Conservation (phyloP, 2,888 invertebrate species). For the Synanthedon tipuliformis region DNA sequence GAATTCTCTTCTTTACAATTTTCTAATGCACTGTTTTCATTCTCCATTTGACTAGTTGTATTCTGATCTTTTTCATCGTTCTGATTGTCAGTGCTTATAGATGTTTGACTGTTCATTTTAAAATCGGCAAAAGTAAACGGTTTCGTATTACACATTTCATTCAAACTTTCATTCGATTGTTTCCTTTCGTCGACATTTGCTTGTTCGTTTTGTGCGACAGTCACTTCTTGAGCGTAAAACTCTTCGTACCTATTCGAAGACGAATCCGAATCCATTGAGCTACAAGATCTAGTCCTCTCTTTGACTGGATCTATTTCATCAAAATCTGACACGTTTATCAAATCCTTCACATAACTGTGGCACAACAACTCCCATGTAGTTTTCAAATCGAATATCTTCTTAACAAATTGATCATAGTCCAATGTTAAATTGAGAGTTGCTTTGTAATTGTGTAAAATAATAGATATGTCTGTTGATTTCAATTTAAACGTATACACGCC, state of each 20-base stretch:
- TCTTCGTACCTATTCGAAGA: conserved; percentile 51
- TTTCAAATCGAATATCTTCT: conserved; percentile 72
- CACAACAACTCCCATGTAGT: conserved; percentile 73
- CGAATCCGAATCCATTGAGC: conserved; percentile 48
- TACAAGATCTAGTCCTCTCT: conserved; percentile 45
- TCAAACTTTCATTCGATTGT: conserved; percentile 7
- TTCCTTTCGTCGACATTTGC: conserved; percentile 10
- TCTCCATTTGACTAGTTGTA: conserved; percentile 7
- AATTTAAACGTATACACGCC: conserved; percentile 75
- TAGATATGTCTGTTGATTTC: conserved; percentile 71
- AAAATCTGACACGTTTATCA: conserved; percentile 49
- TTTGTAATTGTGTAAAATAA: conserved; percentile 72
- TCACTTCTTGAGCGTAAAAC: conserved; percentile 33
- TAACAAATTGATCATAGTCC: conserved; percentile 70
- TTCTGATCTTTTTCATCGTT: conserved; percentile 18
- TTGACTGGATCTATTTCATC: conserved; percentile 41
- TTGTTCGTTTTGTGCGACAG: conserved; percentile 14
- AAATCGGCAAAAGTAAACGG: conserved; percentile 72
- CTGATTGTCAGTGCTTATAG: conserved; percentile 12
- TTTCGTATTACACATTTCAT: conserved; percentile 32
- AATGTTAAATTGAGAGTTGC: conserved; percentile 63
- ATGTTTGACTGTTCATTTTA: conserved; percentile 42
- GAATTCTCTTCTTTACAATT: conserved; percentile 1
- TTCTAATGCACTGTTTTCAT: conserved; percentile 8
- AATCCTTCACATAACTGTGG: conserved; percentile 64